Evolutionary conservation across 1,140 invertebrate species (phyloP), one percentile per base, ranked within the genome.

Genomic region (Asobara japonica): DNA sequence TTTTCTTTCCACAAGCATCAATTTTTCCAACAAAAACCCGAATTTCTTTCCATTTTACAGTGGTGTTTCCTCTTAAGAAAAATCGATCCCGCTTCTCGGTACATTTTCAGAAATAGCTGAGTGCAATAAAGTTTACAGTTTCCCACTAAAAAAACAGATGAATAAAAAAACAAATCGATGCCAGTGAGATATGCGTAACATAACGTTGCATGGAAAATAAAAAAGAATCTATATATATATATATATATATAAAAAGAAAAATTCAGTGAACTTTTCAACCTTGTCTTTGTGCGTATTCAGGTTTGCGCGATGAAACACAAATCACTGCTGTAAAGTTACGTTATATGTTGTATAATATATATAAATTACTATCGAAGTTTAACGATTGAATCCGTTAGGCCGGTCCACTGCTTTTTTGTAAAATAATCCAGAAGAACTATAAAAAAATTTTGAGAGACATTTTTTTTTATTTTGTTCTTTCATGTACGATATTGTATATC

Each of bases 391-490:
- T 66, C 16, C 31, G 27, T 56, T 68, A 68, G 45, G 41, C 25
- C 45, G 45, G 45, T 68, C 66, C 66, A 68, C 45, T 1, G 66
- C 66, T 68, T 68, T n/a, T n/a, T n/a, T 56, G n/a, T 68, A 68
- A 16, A 6, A 68, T 68, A 56, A 25, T 56, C 25, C 18, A 56
- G 8, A 68, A 68, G 31, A 68, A 51, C 3, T 30, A 56, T n/a
- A n/a, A 48, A 45, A 45, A 13, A n/a, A 48, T 11, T 29, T 18
- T 45, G 16, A 67, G 30, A 22, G 16, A 45, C 25, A 13, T 25
- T 29, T 67, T 10, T n/a, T n/a, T 67, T 29, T 38, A 11, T 65
- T 51, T 29, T 6, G 45, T 45, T 66, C 10, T 27, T 16, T 48
- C 25, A 11, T 66, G 3, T 64, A 68, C 45, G 22, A 68, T 68